phyloP scores from a whole-genome alignment of 1,140 invertebrate species.

The Pteromalus puparum region DNA sequence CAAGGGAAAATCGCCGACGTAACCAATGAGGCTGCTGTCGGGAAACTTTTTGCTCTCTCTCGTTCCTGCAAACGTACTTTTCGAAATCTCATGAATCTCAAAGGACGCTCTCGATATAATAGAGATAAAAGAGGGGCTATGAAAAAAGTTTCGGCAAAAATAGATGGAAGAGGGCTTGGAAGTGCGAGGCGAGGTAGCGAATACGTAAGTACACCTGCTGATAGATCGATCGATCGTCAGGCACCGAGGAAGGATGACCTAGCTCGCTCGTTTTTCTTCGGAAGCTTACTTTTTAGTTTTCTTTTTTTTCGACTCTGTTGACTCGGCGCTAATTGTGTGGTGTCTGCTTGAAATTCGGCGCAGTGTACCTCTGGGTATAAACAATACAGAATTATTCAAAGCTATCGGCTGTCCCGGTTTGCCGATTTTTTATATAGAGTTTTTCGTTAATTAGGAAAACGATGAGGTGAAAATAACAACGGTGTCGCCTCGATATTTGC shows the following conservation, averaged over 20 bases:
- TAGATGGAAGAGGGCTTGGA: background rate
- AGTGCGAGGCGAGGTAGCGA: constrained; percentile 29
- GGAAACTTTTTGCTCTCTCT: background rate
- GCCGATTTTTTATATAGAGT: too few species aligned
- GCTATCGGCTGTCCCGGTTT: too few species aligned
- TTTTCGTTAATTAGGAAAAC: too few species aligned
- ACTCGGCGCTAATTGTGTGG: background rate
- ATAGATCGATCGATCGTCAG: constrained; percentile 39
- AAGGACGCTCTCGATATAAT: constrained; percentile 28
- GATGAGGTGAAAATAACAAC: too few species aligned
- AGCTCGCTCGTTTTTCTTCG: background rate
- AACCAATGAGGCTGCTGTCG: background rate
- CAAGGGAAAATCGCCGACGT: background rate
- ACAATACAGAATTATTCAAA: too few species aligned
- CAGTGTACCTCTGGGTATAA: too few species aligned
- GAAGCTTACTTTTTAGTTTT: background rate
- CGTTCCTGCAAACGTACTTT: background rate
- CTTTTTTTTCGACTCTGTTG: background rate
- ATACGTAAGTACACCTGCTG: constrained; percentile 43
- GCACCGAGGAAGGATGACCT: constrained; percentile 7
- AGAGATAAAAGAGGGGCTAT: constrained; percentile 10
- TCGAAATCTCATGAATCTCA: constrained; percentile 26
- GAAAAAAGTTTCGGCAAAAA: background rate
- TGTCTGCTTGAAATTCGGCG: too few species aligned
- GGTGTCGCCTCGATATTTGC: too few species aligned